Percentiles rank a stretch among this genome's conserved stretches.
Conservation (phyloP, 2,113 vertebrate species). For the Ifrita kowaldi region DNA sequence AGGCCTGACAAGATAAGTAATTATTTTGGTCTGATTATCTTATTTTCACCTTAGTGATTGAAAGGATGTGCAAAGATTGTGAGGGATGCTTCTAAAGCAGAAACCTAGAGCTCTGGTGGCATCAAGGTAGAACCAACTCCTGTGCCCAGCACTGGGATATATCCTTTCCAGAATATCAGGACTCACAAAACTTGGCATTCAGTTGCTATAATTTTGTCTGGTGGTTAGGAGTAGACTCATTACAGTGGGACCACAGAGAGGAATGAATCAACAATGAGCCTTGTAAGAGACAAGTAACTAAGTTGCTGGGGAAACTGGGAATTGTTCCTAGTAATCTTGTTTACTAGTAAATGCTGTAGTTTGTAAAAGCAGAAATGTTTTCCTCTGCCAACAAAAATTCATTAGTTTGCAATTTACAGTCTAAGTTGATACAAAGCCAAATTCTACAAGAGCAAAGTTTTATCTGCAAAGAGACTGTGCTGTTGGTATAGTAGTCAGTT, state of each 20-base stretch:
- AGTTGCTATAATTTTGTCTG: background rate
- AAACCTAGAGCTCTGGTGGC: background rate
- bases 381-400: constrained; percentile 55
- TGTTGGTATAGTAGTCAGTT: background rate
- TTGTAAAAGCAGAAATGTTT: constrained; percentile 40
- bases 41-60: background rate
- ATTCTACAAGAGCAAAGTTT: constrained; percentile 17
- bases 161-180: background rate
- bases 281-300: constrained; percentile 49
- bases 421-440: constrained; percentile 34
- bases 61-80: background rate
- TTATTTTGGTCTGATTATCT: background rate
- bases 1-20: background rate
- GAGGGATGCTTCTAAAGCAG: background rate
- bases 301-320: constrained; percentile 57
- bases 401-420: constrained; percentile 60
- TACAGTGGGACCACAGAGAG: background rate
- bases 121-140: background rate
- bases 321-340: constrained; percentile 60
- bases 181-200: background rate
- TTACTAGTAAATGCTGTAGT: constrained; percentile 41
- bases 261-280: constrained; percentile 5
- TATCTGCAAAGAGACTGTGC: constrained; percentile 34
- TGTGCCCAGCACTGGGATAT: background rate
- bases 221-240: background rate